Base-by-base conservation (phyloP, 1,140 invertebrate genomes). In the Dufourea novaeangliae region DNA sequence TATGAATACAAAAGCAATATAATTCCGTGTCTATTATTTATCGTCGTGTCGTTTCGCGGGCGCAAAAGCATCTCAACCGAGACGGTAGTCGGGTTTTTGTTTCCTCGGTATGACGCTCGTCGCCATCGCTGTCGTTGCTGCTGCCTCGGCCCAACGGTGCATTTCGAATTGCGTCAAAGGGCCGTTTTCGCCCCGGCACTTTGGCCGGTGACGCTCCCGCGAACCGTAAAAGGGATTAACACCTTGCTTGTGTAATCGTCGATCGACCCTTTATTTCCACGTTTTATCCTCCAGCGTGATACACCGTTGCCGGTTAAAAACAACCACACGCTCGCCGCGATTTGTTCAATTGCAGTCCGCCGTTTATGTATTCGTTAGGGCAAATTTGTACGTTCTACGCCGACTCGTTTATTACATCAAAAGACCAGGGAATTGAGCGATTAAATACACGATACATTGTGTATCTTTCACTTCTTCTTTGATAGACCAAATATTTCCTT, bases 1-100 rank as follows among this genome's bases (percentile, higher is more conserved):
- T 92, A 91, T 91, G 91, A 92, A 92, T 92, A 91, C 88, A 91
- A 92, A 92, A 91, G 89, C 87, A 81, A 89, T 86, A 86, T 85
- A 82, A 86, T 90, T 91, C 85, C 83, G 84, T 84, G 83, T 80
- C 87, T 90, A 92, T 92, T 92, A 92, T 92, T 92, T 91, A 92
- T 91, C 85, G 87, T 81, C 62, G 78, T 50, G 68, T 66, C 80
- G 76, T 79, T 84, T 59, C n/a, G 67, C 81, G 72, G 59, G 72
- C 72, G 71, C 72, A 68, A 75, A 80, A 82, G 78, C 62, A 68
- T 67, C 71, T 68, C 59, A 41, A 62, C 61, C 67, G 70, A 52
- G 79, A 72, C 59, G 57, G 25, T 0, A 17, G 7, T 12, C n/a
- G 29, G 27, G n/a, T n/a, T 54, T 54, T 54, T 54, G 52, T 54